Evolutionary conservation across 2,888 invertebrate genomes (phyloP), one percentile per base, ranked within the genome.

Genomic region (Oxytorus armatus): DNA sequence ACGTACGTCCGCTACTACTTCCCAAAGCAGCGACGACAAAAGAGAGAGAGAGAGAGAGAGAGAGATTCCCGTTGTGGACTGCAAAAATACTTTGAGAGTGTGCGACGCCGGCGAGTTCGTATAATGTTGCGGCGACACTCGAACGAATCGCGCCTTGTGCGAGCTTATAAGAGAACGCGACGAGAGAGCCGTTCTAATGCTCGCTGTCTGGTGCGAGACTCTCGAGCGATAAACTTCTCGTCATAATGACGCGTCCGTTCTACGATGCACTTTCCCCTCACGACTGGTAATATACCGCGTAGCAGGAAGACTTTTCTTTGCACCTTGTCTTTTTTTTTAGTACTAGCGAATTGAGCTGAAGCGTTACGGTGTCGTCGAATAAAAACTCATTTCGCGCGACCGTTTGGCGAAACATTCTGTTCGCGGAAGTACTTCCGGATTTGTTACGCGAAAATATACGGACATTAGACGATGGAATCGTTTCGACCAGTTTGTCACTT

Each of bases 211-310:
- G 61, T 49, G 59, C 49, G 21, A 75, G 59, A 68, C 53, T 61
- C 44, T 53, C 61, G 63, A 33, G 51, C 68, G 72, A 77, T 80
- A 77, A 74, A 80, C 73, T 69, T 63, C 55, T 21, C 77, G 69
- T 77, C 80, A 73, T 80, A 80, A 80, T 80, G 77, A 79, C 73
- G 36, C 53, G 42, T 63, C 42, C 55, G 63, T 74, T 69, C 73
- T 57, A 36, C 63, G 23, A 36, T 65, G 77, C 77, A 80, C 80
- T 80, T 80, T 80, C 80, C 72, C 76, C 76, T 65, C 73, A 33
- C 55, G 63, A 53, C 42, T 53, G 44, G 36, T 74, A 74, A 74
- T 74, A 73, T 36, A 74, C 55, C 63, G 36, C 47, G 65, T 14
- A 57, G 33, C 63, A 25, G 68, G 49, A 33, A 69, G 29, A 47